Conservation (phyloP, 1,140 invertebrate genomes). For the Macrobrachium rosenbergii region DNA sequence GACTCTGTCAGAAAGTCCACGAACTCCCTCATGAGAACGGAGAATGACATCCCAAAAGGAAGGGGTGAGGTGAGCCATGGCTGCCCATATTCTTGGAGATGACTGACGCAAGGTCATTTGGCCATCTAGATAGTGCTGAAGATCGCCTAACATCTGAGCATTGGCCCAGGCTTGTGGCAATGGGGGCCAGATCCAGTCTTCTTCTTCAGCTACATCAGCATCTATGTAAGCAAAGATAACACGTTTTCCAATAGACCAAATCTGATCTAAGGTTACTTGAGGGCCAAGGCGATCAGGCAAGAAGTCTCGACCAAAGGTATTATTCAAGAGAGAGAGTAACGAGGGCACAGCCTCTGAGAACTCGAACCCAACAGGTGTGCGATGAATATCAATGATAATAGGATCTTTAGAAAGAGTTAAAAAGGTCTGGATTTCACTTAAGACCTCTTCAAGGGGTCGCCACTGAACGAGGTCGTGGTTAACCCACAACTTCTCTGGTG, state of each 20-base stretch:
- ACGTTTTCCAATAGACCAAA: slow-evolving; percentile 76
- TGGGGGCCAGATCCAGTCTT: slow-evolving; percentile 77
- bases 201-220: slow-evolving; percentile 65
- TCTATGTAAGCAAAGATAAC: slow-evolving; percentile 78
- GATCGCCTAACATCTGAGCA: slow-evolving; percentile 55
- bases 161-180: slow-evolving; percentile 72
- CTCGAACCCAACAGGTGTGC: slow-evolving; percentile 68
- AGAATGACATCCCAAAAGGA: slow-evolving; percentile 79
- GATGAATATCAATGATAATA: slow-evolving; percentile 69
- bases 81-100: slow-evolving; percentile 77
- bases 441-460: slow-evolving; percentile 66
- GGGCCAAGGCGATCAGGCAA: slow-evolving; percentile 23
- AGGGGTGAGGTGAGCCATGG: slow-evolving; percentile 86
- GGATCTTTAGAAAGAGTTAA: slow-evolving; percentile 68
- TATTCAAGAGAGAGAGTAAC: slow-evolving; percentile 47
- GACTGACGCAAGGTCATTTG: slow-evolving; percentile 70
- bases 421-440: slow-evolving; percentile 67
- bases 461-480: slow-evolving; percentile 68
- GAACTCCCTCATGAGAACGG: slow-evolving; percentile 75
- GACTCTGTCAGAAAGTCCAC: slow-evolving; percentile 78
- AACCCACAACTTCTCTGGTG: slow-evolving; percentile 67
- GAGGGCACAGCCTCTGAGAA: slow-evolving; percentile 27
- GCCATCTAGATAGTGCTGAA: slow-evolving; percentile 67
- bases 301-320: slow-evolving; percentile 34
- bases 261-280: slow-evolving; percentile 74